Evolutionary conservation across 2,888 invertebrate genomes (phyloP).

Genomic region (Protodeltote pygarga): DNA sequence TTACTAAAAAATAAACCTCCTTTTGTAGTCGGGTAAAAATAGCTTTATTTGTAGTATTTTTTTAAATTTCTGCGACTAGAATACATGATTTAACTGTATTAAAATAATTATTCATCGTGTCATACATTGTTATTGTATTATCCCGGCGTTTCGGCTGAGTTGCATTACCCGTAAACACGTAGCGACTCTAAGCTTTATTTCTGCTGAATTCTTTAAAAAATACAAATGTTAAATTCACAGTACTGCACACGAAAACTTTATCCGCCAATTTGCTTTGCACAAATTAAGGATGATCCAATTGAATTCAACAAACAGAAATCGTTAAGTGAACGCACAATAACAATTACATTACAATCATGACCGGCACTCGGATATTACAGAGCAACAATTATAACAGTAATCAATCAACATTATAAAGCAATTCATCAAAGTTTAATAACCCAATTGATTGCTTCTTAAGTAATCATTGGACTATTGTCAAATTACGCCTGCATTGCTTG

Average conservation of each 20-base stretch:
- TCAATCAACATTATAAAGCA: slow-evolving; percentile 49
- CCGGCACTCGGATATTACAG: slow-evolving; percentile 37
- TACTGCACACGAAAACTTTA: background rate
- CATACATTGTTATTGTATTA: too few species aligned
- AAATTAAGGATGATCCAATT: slow-evolving; percentile 17
- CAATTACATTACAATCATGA: slow-evolving; percentile 35
- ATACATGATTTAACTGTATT: too few species aligned
- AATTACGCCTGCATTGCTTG: too few species aligned
- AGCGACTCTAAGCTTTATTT: too few species aligned
- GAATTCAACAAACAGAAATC: slow-evolving; percentile 35
- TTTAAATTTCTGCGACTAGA: too few species aligned
- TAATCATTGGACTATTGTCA: slow-evolving; percentile 25
- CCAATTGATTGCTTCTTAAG: slow-evolving; percentile 29
- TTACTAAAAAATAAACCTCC: too few species aligned
- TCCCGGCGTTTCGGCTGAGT: too few species aligned
- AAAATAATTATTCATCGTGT: too few species aligned
- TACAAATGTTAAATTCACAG: background rate
- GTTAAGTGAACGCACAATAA: slow-evolving; percentile 29
- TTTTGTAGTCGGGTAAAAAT: too few species aligned
- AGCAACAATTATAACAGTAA: slow-evolving; percentile 41
- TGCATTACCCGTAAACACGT: too few species aligned
- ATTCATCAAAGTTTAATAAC: slow-evolving; percentile 40
- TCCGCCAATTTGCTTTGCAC: background rate
- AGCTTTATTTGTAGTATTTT: too few species aligned
- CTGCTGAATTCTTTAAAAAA: too few species aligned